Base-by-base conservation (phyloP, 1,140 invertebrate genomes). In the Dinothrombium tinctorium region DNA sequence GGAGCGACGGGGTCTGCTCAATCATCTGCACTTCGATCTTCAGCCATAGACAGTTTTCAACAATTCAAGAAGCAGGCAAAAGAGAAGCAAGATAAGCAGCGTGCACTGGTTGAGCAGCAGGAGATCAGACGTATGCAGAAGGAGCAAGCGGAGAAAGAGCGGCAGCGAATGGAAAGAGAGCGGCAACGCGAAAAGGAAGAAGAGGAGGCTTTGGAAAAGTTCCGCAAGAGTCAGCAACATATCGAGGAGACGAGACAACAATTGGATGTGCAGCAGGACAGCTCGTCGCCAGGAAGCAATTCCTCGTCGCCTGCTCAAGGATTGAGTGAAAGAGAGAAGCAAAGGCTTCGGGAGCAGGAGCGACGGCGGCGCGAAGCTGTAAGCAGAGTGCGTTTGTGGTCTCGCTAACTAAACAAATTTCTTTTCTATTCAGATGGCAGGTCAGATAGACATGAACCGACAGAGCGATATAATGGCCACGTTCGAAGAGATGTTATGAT, bases 381-480 rank as follows among this genome's bases (percentile, higher is more conserved):
- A 64, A 74, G 74, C 73, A 17, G n/a, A n/a, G n/a, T 74, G 74
- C 73, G 14, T 36, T 36, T 25, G 28, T 32, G 29, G 49, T 25
- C n/a, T 45, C 38, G 37, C n/a, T 35, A 12, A 40, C 17, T 6
- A 33, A n/a, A 35, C 23, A 25, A 53, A 47, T 37, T 35, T 44
- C 58, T 59, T 57, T 51, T 56, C 49, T 52, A 72, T 73, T 40
- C 69, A 90, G 84, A 74, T 84, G 76, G 82, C 82, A 40, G 76
- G 80, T 40, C 78, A 82, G 62, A 92, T 94, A 54, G 86, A 94
- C 59, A 89, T 94, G 83, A 94, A 92, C 62, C 74, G 82, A 69
- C 87, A 92, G 63, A 90, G 84, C 65, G 84, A 92, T 67, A 68
- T 92, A 55, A 89, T 94, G 82, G 83, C 84, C 53, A 82, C 79